Conservation (phyloP, 1,140 invertebrate genomes). For the Zeugodacus cucurbitae region DNA sequence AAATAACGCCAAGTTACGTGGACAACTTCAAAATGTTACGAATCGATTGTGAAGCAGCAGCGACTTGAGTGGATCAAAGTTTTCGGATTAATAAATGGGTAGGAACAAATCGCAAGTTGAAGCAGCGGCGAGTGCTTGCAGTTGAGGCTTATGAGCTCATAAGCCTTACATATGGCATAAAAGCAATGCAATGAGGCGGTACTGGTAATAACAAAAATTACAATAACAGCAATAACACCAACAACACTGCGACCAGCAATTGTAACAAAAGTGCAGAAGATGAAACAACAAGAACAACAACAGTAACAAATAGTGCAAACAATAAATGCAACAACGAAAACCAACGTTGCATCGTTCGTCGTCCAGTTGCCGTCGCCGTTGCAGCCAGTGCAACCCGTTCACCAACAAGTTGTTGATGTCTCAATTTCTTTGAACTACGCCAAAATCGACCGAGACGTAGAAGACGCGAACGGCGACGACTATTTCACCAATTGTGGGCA, state of each 20-base stretch:
- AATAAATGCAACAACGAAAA: not conserved
- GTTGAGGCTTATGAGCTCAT: not conserved
- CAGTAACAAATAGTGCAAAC: not conserved
- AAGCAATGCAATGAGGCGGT: not conserved
- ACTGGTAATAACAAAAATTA: not conserved
- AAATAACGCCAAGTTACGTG: slow-evolving; percentile 4
- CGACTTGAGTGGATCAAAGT: not conserved
- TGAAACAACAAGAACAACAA: not conserved
- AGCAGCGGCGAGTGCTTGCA: too few species aligned
- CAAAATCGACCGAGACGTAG: not conserved
- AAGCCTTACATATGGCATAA: not conserved
- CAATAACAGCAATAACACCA: not conserved
- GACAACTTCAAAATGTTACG: not conserved
- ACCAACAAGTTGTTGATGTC: slow-evolving; percentile 29
- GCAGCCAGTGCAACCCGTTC: not conserved
- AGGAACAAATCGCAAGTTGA: not conserved
- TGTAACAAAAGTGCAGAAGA: not conserved
- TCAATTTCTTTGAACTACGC: not conserved
- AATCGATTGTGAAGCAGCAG: not conserved
- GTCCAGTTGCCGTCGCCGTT: not conserved
- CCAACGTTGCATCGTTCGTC: not conserved
- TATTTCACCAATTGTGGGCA: not conserved
- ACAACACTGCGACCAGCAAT: not conserved
- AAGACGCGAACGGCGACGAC: not conserved
- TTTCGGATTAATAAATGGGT: not conserved